Base-by-base conservation (phyloP, 1,140 invertebrate genomes). In the Grapholita molesta region DNA sequence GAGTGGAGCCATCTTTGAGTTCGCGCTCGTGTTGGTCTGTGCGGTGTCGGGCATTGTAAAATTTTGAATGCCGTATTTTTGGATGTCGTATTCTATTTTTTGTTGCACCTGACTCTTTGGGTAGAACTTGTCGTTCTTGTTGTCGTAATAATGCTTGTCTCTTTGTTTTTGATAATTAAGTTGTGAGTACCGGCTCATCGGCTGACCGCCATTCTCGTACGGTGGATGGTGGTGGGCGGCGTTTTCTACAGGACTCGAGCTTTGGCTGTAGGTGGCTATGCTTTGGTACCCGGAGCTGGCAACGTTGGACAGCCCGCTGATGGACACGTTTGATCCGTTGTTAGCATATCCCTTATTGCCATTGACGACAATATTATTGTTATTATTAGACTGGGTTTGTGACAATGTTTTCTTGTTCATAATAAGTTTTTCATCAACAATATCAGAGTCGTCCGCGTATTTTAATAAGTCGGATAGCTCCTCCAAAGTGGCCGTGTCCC, bases 201-300 rank as follows among this genome's bases (percentile, higher is more conserved):
- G 86, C 48, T 90, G 89, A 0, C 89, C 88, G 5, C 88, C 89
- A 64, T 90, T 90, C 67, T 91, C 88, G 52, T 84, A 91, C 0
- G 86, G 73, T 57, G 84, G 86, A 69, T 88, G 92, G 70, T 83
- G 87, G 73, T 85, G 87, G 15, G 80, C 81, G 9, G 83, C 92
- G 93, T 95, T 93, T 82, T 98, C 97, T 2, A 97, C 96, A n/a
- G 97, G 97, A 83, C 96, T 97, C 76, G 95, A 97, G 69, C 96
- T 97, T 85, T 97, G 97, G 80, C 96, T 97, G 84, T 97, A 97
- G 5, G 96, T 96, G 3, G 96, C 96, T 80, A 97, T 97, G 77
- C 97, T 97, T 88, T 98, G 97, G 84, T 98, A 98, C 1, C 97
- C 97, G 0, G 96, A 97, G 23, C 96, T 97, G 1, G 96, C 96